A percentile compares a stretch with the other conserved stretches of the same genome.
Evolutionary conservation across 2,797 vertebrate species (phyloP).

Genomic region (Cygnus olor): DNA sequence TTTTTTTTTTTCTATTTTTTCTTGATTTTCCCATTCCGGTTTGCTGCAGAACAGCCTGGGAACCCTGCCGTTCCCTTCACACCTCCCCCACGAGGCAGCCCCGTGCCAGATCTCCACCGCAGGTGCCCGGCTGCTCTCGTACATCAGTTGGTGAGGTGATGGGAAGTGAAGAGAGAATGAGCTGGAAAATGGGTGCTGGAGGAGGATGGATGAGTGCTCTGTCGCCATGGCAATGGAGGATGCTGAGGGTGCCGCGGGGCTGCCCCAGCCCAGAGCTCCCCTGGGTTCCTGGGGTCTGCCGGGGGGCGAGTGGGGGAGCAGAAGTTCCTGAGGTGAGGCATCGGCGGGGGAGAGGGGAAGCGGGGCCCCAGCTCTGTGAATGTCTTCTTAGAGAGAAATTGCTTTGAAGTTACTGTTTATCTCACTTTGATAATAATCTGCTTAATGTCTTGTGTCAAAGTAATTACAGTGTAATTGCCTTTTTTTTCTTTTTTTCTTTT

Average conservation of each 20-base stretch:
- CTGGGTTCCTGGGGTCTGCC: too few relatives aligned
- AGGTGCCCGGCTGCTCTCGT: background rate
- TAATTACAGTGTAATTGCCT: slow-evolving; percentile 70
- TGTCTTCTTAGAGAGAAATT: slow-evolving; percentile 15
- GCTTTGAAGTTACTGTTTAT: slow-evolving; percentile 67
- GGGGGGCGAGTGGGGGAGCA: too few relatives aligned
- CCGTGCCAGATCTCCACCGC: background rate
- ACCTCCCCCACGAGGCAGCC: background rate
- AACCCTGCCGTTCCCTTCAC: background rate
- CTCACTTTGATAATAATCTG: slow-evolving; percentile 73
- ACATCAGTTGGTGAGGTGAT: background rate
- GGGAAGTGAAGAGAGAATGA: background rate
- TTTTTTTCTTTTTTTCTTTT: background rate
- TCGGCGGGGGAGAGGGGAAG: too few relatives aligned
- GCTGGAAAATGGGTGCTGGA: background rate
- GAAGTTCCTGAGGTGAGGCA: too few relatives aligned
- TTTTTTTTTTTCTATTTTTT: background rate
- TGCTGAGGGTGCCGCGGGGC: background rate
- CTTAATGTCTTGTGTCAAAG: slow-evolving; percentile 72
- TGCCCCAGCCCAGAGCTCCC: background rate
- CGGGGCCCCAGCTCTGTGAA: background rate
- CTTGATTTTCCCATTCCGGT: background rate
- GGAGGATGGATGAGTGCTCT: slow-evolving; percentile 10
- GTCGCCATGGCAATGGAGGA: slow-evolving; percentile 12
- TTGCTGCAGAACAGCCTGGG: background rate